Conservation (phyloP, 2,113 vertebrate species). For the Sapayoa aenigma region DNA sequence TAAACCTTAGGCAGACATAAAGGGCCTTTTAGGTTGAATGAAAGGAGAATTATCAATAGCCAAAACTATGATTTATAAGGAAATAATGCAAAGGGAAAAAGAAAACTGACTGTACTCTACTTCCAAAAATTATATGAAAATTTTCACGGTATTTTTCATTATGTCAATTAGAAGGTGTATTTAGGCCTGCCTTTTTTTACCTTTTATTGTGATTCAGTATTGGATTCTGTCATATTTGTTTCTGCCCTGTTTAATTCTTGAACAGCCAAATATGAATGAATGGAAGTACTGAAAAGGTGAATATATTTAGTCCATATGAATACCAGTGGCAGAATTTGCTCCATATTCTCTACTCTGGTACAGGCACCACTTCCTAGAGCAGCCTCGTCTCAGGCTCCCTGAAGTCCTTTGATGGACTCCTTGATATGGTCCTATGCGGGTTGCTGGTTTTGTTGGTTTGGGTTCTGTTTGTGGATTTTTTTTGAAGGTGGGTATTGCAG, state of each 20-base stretch:
- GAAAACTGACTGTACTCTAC: not conserved
- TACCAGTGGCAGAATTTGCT: not conserved
- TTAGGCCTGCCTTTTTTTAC: not conserved
- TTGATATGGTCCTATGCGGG: not conserved
- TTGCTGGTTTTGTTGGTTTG: not conserved
- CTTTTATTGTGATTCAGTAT: not conserved
- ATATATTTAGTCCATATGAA: not conserved
- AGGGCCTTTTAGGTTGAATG: constrained; percentile 27
- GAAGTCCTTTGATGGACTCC: no score
- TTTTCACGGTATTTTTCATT: not conserved
- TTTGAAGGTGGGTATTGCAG: not conserved
- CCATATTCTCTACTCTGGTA: not conserved
- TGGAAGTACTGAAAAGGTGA: not conserved
- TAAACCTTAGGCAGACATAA: constrained; percentile 20
- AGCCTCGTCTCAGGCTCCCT: not conserved
- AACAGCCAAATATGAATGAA: not conserved
- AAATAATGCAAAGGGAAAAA: not conserved
- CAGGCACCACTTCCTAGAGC: not conserved
- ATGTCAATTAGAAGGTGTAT: not conserved
- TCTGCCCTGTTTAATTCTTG: not conserved
- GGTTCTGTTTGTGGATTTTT: no score
- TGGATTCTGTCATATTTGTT: not conserved
- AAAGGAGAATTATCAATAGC: constrained; percentile 52
- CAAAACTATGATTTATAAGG: not conserved
- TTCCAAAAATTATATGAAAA: not conserved